These are phyloP conservation scores for Xenopus tropicalis DNA, from an alignment of 2,113 vertebrate genomes.

Conservation along the genomic window UCB_Xtro_10.0 CM004444.2:87238501-87239000, in stretches of 20 bases:
- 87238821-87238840: slow-evolving; percentile 34
- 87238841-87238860: slow-evolving; percentile 26
- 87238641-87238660: not conserved
- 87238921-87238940: slow-evolving; percentile 15
- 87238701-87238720: slow-evolving; percentile 3
- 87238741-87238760: slow-evolving; percentile 13
- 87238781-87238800: not conserved
- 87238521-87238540: not conserved
- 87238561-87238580: not conserved
- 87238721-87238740: slow-evolving; percentile 18
- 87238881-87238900: slow-evolving; percentile 13
- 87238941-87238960: slow-evolving; percentile 17
- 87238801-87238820: slow-evolving; percentile 40
- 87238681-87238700: not conserved
- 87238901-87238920: slow-evolving; percentile 37
- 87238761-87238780: slow-evolving; percentile 14
- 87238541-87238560: not conserved
- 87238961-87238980: slow-evolving; percentile 24
- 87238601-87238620: not conserved
- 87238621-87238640: slow-evolving; percentile 7
- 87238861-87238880: not conserved
- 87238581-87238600: not conserved
- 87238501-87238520: not conserved
- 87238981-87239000: slow-evolving; percentile 18
- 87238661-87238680: slow-evolving; percentile 12